Conservation (phyloP, 2,797 vertebrate genomes). For the Remorina albescens region DNA sequence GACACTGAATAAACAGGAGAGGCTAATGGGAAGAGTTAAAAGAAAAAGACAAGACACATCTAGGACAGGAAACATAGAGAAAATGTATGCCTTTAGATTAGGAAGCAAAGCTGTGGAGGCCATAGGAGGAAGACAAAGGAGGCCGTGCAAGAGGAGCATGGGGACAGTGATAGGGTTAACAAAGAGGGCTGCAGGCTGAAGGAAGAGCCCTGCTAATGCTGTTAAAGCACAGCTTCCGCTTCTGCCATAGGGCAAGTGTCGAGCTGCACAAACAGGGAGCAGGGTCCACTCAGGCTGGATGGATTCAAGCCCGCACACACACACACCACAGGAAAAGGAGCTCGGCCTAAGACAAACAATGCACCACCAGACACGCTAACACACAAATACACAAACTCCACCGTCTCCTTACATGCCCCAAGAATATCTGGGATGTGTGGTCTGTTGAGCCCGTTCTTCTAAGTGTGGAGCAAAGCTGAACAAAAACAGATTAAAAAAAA, state of each 20-base stretch:
- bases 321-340: constrained; percentile 63
- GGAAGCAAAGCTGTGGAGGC: neutral
- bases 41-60: neutral
- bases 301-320: constrained; percentile 43
- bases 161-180: constrained; percentile 53
- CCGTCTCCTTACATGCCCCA: constrained; percentile 51
- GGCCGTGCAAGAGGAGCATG: neutral
- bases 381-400: constrained; percentile 34
- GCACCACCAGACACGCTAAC: constrained; percentile 30
- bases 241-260: constrained; percentile 47
- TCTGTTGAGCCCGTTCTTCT: constrained; percentile 25
- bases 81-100: neutral
- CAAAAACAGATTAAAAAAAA: constrained; percentile 9
- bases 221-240: constrained; percentile 65
- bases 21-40: constrained; percentile 30
- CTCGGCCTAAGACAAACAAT: constrained; percentile 59
- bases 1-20: constrained; percentile 42
- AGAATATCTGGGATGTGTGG: constrained; percentile 40
- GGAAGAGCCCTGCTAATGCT: constrained; percentile 64
- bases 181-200: constrained; percentile 39
- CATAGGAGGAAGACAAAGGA: neutral
- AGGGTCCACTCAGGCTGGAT: constrained; percentile 54
- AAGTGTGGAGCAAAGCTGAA: constrained; percentile 8
- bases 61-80: neutral
- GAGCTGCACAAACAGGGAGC: constrained; percentile 54